These are phyloP conservation scores for Catharus ustulatus DNA, from an alignment of 2,797 vertebrate species.

Conservation along the genomic window DNA sequence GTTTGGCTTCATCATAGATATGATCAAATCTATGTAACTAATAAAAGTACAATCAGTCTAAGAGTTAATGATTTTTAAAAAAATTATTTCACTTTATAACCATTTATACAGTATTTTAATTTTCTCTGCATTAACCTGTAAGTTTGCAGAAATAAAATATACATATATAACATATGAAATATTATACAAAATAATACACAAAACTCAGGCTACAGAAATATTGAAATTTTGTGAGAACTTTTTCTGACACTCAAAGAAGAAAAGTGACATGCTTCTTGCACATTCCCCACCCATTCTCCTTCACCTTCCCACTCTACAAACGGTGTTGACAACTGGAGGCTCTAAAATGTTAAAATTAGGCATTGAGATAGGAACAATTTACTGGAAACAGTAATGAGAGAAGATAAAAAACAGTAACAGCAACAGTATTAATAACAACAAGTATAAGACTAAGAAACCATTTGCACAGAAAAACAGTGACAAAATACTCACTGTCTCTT, in stretches of 20 bases:
- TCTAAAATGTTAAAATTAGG: neutral
- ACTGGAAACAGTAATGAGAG: neutral
- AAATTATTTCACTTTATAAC: neutral
- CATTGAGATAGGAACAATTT: neutral
- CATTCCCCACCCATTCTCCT: rapidly evolving
- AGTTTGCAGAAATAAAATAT: neutral
- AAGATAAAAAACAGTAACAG: neutral
- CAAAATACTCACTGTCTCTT: neutral
- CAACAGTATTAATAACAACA: neutral
- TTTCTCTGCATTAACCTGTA: neutral
- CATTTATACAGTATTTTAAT: neutral
- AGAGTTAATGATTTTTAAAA: neutral
- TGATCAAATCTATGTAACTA: neutral
- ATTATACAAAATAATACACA: neutral
- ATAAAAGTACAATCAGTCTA: neutral
- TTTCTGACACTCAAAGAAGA: neutral
- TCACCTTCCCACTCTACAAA: neutral
- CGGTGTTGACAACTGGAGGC: no score
- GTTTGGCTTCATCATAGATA: neutral
- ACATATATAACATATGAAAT: neutral
- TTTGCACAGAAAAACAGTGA: rapidly evolving
- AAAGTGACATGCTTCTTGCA: neutral
- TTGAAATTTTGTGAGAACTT: neutral
- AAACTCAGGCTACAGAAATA: neutral
- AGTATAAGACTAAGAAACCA: no score